Conservation (phyloP, 2,113 vertebrate genomes). For the Grammomys surdaster region DNA sequence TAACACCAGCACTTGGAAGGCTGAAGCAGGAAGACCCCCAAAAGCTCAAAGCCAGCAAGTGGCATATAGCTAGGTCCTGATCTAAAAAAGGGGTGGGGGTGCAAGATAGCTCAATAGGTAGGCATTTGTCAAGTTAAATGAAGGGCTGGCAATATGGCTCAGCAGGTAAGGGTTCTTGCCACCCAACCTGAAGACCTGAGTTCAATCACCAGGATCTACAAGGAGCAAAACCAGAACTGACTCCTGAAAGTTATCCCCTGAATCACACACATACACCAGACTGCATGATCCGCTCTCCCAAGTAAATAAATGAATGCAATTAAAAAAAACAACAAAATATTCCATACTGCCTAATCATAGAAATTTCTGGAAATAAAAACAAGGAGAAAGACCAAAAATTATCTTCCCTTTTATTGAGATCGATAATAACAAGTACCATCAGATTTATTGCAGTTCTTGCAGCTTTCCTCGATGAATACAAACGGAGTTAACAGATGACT, state of each 20-base stretch:
- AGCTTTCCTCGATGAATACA: slow-evolving; percentile 49
- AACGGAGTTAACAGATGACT: background rate
- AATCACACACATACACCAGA: too few species aligned
- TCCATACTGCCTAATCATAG: background rate
- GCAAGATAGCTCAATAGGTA: background rate
- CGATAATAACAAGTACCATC: slow-evolving; percentile 5
- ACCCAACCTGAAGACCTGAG: background rate
- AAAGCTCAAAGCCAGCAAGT: background rate
- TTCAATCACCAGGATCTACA: background rate
- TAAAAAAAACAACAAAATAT: background rate
- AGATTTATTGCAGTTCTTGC: slow-evolving; percentile 19
- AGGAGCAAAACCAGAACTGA: background rate
- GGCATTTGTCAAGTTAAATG: background rate
- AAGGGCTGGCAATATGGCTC: background rate
- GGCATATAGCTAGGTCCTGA: background rate
- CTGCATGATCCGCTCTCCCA: background rate
- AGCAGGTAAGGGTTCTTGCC: background rate
- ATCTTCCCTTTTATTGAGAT: slow-evolving; percentile 31
- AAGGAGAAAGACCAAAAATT: slow-evolving; percentile 25
- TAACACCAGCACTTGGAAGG: background rate
- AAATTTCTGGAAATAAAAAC: slow-evolving; percentile 49
- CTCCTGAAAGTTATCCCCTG: background rate
- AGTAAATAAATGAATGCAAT: background rate
- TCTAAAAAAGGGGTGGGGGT: background rate
- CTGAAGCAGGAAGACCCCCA: background rate